phyloP scores from a whole-genome alignment of 2,113 vertebrate species.

The Podarcis cretensis region DNA sequence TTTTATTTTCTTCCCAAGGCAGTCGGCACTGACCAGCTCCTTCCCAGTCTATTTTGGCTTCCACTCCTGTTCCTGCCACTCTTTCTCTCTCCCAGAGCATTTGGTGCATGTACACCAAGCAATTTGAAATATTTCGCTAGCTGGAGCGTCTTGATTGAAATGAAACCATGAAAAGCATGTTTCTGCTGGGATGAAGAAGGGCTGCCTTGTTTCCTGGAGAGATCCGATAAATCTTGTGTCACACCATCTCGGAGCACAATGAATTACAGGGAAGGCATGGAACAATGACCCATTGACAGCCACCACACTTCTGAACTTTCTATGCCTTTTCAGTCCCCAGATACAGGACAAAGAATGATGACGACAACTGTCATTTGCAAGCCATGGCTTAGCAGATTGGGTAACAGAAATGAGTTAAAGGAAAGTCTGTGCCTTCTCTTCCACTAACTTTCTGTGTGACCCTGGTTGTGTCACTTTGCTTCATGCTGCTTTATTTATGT shows the following conservation, averaged over 20 bases:
- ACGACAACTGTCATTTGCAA: background rate
- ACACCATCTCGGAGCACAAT: slow-evolving; percentile 49
- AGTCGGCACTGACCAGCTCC: background rate
- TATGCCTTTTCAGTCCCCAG: slow-evolving; percentile 48
- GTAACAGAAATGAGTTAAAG: background rate
- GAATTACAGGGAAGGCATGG: slow-evolving; percentile 38
- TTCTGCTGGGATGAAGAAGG: slow-evolving; percentile 54
- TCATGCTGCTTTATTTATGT: background rate
- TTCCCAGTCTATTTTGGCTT: slow-evolving; percentile 13
- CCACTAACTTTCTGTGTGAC: background rate
- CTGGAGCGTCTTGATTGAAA: slow-evolving; percentile 47
- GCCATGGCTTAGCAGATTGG: slow-evolving; percentile 27
- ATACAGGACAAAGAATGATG: slow-evolving; percentile 32
- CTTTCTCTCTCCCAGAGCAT: background rate
- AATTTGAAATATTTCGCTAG: slow-evolving; percentile 41
- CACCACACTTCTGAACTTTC: slow-evolving; percentile 40
- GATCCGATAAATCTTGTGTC: slow-evolving; percentile 36
- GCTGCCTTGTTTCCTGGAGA: slow-evolving; percentile 45
- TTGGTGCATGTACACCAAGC: slow-evolving; percentile 16
- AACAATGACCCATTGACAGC: slow-evolving; percentile 57
- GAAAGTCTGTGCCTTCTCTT: background rate
- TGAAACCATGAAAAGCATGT: slow-evolving; percentile 38
- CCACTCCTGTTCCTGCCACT: background rate
- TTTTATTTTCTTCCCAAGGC: background rate
- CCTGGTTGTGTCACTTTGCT: background rate